These are phyloP conservation scores for Aegithalos caudatus DNA, from an alignment of 2,113 vertebrate genomes.

Conservation along the genomic window DNA sequence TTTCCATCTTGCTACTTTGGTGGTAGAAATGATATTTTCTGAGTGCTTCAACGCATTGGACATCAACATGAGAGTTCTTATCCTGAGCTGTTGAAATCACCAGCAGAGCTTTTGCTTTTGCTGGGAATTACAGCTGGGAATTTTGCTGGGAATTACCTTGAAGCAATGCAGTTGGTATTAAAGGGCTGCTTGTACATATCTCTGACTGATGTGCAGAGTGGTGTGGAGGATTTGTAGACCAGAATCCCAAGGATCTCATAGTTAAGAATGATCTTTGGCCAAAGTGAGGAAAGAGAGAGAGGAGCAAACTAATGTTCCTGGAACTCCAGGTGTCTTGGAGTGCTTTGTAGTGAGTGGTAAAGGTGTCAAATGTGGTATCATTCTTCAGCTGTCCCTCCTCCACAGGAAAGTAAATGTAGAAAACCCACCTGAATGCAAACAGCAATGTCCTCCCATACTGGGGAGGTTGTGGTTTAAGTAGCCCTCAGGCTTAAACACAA, in stretches of 20 bases:
- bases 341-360: background rate
- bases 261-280: background rate
- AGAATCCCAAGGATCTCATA: background rate
- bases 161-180: background rate
- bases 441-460: background rate
- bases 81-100: background rate
- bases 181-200: background rate
- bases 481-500: background rate
- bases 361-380: background rate
- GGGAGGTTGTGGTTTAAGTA: background rate
- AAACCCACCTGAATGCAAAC: background rate
- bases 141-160: background rate
- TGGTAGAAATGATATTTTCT: background rate
- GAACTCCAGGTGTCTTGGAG: background rate
- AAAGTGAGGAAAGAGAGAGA: background rate
- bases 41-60: background rate
- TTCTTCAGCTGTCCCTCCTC: background rate
- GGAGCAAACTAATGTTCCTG: background rate
- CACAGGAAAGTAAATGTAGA: background rate
- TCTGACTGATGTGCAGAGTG: background rate
- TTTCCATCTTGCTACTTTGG: background rate
- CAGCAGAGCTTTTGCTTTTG: background rate
- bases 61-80: fast-evolving
- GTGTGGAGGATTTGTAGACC: background rate
- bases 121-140: background rate